Conservation (phyloP, 2,797 vertebrate genomes). For the Bryconaethiops microstoma region DNA sequence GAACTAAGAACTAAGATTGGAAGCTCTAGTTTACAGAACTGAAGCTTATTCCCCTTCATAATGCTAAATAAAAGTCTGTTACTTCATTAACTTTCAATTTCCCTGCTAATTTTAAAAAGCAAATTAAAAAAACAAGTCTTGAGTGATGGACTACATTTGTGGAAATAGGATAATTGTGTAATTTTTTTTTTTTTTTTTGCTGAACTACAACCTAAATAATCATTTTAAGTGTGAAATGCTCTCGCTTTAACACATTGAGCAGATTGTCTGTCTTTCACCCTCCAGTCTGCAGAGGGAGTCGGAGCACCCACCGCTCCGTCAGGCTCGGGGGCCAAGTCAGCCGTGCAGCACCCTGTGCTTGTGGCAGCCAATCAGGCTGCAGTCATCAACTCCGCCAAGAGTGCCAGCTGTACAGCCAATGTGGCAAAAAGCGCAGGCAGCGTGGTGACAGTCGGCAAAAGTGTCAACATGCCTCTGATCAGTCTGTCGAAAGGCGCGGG, state of each 20-base stretch:
- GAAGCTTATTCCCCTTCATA: too few species aligned
- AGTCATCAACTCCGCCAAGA: conserved; percentile 78
- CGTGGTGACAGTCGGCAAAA: conserved; percentile 79
- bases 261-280: conserved; percentile 16
- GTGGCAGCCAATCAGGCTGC: conserved; percentile 86
- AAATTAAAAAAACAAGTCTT: too few species aligned
- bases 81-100: too few species aligned
- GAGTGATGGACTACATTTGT: too few species aligned
- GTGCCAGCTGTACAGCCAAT: conserved; percentile 63
- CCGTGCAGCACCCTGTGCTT: conserved; percentile 82
- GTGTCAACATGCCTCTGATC: conserved; percentile 73
- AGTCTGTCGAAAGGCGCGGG: conserved; percentile 73
- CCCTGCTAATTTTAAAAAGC: too few species aligned
- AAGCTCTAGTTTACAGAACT: too few species aligned
- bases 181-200: too few species aligned
- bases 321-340: conserved; percentile 71
- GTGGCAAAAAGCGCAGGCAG: conserved; percentile 74
- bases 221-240: too few species aligned
- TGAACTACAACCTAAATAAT: too few species aligned
- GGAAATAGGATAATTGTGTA: too few species aligned
- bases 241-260: background rate
- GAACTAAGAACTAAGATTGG: too few species aligned
- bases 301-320: conserved; percentile 59
- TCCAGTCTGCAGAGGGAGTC: conserved; percentile 58
- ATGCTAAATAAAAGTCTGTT: too few species aligned